Base-by-base conservation (phyloP, 2,888 invertebrate genomes). In the Unio pictorum region DNA sequence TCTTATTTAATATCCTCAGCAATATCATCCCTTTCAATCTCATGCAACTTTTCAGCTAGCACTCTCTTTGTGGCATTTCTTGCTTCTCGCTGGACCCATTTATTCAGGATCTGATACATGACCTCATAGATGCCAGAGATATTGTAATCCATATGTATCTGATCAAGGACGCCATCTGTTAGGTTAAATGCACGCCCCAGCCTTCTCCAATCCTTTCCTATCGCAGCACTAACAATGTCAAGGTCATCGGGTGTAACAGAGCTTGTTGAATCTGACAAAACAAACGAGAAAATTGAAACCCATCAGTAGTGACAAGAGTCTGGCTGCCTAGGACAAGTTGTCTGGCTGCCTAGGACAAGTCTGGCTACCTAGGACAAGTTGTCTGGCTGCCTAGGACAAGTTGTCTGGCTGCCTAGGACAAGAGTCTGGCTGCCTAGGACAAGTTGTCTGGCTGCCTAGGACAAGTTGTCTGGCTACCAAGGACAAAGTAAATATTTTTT, bases 191-290 rank as follows among this genome's bases (percentile, higher is more conserved):
- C 66, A 56, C 79, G 67, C 59, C 74, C 71, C 56, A 81, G 64
- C 28, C 66, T 67, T 62, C 75, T 72, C 71, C 74, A 77, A 30
- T 74, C 78, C n/a, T 70, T 66, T 55, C 79, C 79, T 6, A 80
- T 72, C 45, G 72, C 71, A 3, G 67, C 61, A n/a, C 74, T 63
- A 20, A 81, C 69, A 30, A 72, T 68, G 61, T 81, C 81, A 54
- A 74, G 56, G 59, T 73, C 73, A 54, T 28, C 56, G n/a, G 64
- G 61, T 54, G 73, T 71, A 20, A 65, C 55, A 23, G 58, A 11
- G 54, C 71, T 62, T 63, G 45, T 65, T 26, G 59, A 60, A 26
- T 57, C 69, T 69, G 54, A 3, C 55, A 59, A 8, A 28, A 18
- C 34, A 30, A 45, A 15, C 11, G 15, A 15, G 45, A 45, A 45